Evolutionary conservation across 2,888 invertebrate genomes (phyloP).

Genomic region (Acronicta psi): DNA sequence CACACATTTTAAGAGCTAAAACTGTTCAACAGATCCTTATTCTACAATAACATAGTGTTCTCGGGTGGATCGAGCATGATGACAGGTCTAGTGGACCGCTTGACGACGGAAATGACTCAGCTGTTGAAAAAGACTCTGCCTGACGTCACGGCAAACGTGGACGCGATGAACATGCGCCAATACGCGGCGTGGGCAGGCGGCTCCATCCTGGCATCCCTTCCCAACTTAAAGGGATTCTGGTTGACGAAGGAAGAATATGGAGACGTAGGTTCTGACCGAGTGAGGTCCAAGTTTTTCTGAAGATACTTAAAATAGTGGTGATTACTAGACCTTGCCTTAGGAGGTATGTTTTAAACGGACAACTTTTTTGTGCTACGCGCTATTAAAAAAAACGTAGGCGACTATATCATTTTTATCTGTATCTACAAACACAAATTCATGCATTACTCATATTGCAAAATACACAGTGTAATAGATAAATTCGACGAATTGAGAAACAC

Average conservation of each 20-base stretch:
- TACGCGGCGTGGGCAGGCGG: conserved; percentile 99
- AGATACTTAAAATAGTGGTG: neutral
- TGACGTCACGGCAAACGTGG: conserved; percentile 91
- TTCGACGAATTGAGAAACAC: no score
- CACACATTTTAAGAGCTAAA: neutral
- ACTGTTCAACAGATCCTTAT: conserved; percentile 90
- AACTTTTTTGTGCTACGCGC: no score
- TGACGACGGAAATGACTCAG: conserved; percentile 95
- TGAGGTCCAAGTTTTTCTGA: conserved; percentile 97
- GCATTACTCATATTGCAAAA: no score
- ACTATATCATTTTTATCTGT: no score
- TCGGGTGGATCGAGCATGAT: conserved; percentile 96
- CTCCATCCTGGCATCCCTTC: conserved; percentile 97
- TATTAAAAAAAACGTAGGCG: no score
- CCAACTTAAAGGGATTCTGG: conserved; percentile 98
- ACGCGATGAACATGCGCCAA: conserved; percentile 96
- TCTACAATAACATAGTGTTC: conserved; percentile 96
- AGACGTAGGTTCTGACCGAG: conserved; percentile 96
- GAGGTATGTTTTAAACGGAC: no score
- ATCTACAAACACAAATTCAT: no score
- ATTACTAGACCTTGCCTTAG: no score
- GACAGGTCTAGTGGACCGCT: conserved; percentile 96
- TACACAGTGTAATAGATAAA: no score
- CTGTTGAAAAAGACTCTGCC: conserved; percentile 64
- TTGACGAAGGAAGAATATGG: conserved; percentile 98